Evolutionary conservation across 2,888 invertebrate genomes (phyloP).

Genomic region (Apomyelois bistriatella): DNA sequence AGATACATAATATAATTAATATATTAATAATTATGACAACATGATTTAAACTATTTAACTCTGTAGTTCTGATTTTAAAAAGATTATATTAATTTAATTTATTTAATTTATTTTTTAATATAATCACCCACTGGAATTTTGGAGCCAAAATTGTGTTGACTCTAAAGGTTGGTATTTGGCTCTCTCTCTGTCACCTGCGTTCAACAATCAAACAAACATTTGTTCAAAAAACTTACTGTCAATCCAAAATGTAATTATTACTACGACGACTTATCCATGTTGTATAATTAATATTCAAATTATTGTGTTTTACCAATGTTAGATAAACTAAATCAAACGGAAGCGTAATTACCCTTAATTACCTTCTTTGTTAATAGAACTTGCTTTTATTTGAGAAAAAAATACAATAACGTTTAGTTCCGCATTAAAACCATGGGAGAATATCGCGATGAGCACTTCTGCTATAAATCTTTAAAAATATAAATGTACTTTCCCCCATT

Average conservation of each 20-base stretch:
- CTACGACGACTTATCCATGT: not conserved
- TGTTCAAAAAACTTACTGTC: no score
- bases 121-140: no score
- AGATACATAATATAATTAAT: no score
- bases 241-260: no score
- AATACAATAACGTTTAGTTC: conserved; percentile 12
- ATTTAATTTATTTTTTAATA: no score
- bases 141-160: not conserved
- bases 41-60: no score
- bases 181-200: no score
- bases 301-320: not conserved
- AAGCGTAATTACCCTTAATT: conserved; percentile 3
- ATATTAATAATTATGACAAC: no score
- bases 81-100: no score
- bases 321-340: not conserved
- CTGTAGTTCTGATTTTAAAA: no score
- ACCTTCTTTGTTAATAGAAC: not conserved
- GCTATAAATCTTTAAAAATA: conserved; percentile 41
- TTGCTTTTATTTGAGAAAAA: conserved; percentile 2
- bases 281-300: not conserved
- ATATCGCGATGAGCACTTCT: conserved; percentile 15
- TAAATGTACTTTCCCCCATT: conserved; percentile 62
- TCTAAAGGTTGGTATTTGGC: no score
- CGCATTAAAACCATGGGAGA: conserved; percentile 15
- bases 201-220: no score